These are phyloP conservation scores for Drosophila tristis DNA, from an alignment of 1,140 invertebrate species.

Conservation along the genomic window DNA sequence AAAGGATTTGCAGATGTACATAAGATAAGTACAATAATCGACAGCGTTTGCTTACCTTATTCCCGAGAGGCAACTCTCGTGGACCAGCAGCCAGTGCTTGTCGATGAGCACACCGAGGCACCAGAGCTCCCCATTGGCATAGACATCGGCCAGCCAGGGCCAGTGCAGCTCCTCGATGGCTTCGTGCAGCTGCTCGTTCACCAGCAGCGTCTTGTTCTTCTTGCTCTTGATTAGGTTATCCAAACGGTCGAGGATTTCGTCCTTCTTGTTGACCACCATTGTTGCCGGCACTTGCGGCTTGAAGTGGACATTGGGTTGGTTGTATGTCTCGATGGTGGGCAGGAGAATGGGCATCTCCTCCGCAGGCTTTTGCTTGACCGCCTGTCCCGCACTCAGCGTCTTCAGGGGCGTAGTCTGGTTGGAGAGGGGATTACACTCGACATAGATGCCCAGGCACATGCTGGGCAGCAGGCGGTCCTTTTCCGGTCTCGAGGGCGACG, in stretches of 20 bases:
- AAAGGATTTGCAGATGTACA: background rate
- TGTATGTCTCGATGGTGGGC: slow-evolving; percentile 68
- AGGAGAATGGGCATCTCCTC: slow-evolving; percentile 20
- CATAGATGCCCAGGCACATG: slow-evolving; percentile 70
- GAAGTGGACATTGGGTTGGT: slow-evolving; percentile 72
- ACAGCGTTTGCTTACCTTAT: slow-evolving; percentile 84
- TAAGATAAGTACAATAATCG: background rate
- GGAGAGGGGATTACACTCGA: slow-evolving; percentile 66
- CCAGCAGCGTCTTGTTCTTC: slow-evolving; percentile 71
- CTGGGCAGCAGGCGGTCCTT: slow-evolving; percentile 40
- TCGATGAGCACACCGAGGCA: slow-evolving; percentile 89
- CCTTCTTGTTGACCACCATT: slow-evolving; percentile 67
- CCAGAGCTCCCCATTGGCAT: slow-evolving; percentile 87
- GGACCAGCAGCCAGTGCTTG: slow-evolving; percentile 87
- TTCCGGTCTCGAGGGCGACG: slow-evolving; percentile 17
- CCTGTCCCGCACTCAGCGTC: slow-evolving; percentile 69
- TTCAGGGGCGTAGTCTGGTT: slow-evolving; percentile 67
- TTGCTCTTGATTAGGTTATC: slow-evolving; percentile 66
- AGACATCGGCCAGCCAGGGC: slow-evolving; percentile 90
- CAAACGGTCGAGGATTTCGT: slow-evolving; percentile 69
- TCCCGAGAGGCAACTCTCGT: slow-evolving; percentile 85
- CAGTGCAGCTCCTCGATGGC: slow-evolving; percentile 72
- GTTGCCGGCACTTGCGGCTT: slow-evolving; percentile 50
- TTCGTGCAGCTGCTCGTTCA: slow-evolving; percentile 72
- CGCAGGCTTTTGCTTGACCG: slow-evolving; percentile 7